Evolutionary conservation across 2,797 vertebrate species (phyloP).

Genomic region (Melanotaenia maccullochi): DNA sequence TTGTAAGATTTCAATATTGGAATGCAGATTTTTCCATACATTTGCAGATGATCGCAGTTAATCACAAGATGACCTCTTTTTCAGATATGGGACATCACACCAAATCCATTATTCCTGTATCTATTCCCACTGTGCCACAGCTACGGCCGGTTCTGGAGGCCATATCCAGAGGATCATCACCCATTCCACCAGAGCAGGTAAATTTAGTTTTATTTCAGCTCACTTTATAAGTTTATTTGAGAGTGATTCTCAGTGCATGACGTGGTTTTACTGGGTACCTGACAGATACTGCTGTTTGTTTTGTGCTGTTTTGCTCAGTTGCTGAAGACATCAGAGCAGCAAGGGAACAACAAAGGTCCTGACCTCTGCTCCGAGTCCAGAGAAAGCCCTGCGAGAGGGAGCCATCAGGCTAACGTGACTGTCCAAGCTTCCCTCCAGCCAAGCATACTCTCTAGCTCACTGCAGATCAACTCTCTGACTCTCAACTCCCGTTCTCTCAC

Average conservation of each 20-base stretch:
- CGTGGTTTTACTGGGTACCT: slow-evolving; percentile 13
- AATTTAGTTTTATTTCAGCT: slow-evolving; percentile 1
- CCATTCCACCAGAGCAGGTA: slow-evolving; percentile 91
- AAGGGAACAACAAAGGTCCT: slow-evolving; percentile 80
- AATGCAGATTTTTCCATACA: not conserved
- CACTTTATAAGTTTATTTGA: not conserved
- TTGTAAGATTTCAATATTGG: not conserved
- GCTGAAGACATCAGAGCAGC: slow-evolving; percentile 73
- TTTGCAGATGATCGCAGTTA: slow-evolving; percentile 1
- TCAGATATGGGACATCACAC: slow-evolving; percentile 87
- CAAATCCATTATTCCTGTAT: slow-evolving; percentile 87
- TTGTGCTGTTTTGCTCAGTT: slow-evolving; percentile 52
- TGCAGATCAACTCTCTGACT: slow-evolving; percentile 88
- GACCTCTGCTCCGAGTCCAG: slow-evolving; percentile 81
- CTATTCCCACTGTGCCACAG: slow-evolving; percentile 91
- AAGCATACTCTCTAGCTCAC: slow-evolving; percentile 76
- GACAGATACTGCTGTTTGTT: slow-evolving; percentile 19
- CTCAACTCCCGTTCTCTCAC: slow-evolving; percentile 90
- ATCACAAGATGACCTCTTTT: slow-evolving; percentile 36
- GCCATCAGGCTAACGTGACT: slow-evolving; percentile 75
- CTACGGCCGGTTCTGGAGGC: slow-evolving; percentile 87
- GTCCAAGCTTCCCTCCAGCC: slow-evolving; percentile 41
- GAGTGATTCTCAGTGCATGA: not conserved
- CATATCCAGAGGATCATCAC: slow-evolving; percentile 90
- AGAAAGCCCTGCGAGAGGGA: slow-evolving; percentile 82